These are phyloP conservation scores for Heteronetta atricapilla DNA, from an alignment of 2,113 vertebrate genomes.

Conservation along the genomic window DNA sequence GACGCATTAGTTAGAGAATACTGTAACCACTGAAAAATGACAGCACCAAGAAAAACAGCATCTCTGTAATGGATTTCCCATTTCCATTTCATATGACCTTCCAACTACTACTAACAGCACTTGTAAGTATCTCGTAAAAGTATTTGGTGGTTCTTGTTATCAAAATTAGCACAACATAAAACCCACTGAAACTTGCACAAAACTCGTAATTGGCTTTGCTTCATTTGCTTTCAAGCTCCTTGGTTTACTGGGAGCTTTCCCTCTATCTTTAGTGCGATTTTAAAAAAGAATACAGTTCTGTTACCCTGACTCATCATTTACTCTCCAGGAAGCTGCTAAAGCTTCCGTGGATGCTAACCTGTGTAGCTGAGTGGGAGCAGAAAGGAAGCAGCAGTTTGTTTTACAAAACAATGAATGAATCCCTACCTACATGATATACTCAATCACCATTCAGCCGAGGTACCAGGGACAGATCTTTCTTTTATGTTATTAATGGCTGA, in stretches of 20 bases:
- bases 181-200: background rate
- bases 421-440: background rate
- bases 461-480: background rate
- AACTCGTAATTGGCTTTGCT: background rate
- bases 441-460: accelerated
- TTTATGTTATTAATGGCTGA: background rate
- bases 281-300: background rate
- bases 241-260: background rate
- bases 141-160: background rate
- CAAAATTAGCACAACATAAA: background rate
- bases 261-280: background rate
- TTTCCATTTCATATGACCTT: background rate
- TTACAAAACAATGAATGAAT: background rate
- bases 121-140: background rate
- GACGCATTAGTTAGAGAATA: background rate
- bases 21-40: background rate
- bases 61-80: background rate
- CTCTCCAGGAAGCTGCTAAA: background rate
- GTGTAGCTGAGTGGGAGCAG: background rate
- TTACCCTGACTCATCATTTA: background rate
- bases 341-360: background rate
- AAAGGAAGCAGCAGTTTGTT: background rate
- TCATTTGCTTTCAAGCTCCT: background rate
- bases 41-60: background rate
- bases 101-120: background rate